Base-by-base conservation (phyloP, 2,113 vertebrate genomes). In the Callaeas wilsoni region DNA sequence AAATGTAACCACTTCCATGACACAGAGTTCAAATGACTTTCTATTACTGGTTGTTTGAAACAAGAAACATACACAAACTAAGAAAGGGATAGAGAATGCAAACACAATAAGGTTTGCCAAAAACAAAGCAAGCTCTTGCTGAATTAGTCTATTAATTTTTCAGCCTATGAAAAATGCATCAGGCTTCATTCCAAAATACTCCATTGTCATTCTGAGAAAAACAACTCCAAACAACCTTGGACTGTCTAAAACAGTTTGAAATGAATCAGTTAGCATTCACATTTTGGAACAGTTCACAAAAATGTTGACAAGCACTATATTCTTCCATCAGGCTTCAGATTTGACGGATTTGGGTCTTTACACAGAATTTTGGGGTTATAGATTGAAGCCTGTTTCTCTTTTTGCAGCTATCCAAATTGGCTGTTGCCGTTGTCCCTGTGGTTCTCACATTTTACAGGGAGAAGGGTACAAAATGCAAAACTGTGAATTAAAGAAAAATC, bases 221-320 rank as follows among this genome's bases (percentile, higher is more conserved):
- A 90, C 46, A 90, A 56, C 41, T 93, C 37, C 29, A 62, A 74
- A 76, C 37, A 87, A 86, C 46, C 76, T 94, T 90, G 56, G 77
- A 59, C 62, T 91, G 63, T 92, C 41, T 90, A 81, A 92, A 92
- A 1, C 9, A 77, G 50, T 78, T 93, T 84, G 47, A 87, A 93
- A 86, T 75, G 3, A 86, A 75, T 92, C 73, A 92, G 37, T 26
- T 83, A 65, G 17, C 37, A 67, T 75, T 87, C 73, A 86, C 17
- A 63, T 84, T 95, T 90, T 96, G 79, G 59, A 95, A 81, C 30
- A 84, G 52, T 71, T 97, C 73, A 87, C 52, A 73, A 32, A 90
- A 86, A 84, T 35, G 42, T 80, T 93, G 83, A 90, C 59, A 81
- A 56, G 44, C 76, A 68, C 27, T 68, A 44, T 81, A 70, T 95